phyloP scores from a whole-genome alignment of 2,113 vertebrate species.

The Microtus richardsoni region DNA sequence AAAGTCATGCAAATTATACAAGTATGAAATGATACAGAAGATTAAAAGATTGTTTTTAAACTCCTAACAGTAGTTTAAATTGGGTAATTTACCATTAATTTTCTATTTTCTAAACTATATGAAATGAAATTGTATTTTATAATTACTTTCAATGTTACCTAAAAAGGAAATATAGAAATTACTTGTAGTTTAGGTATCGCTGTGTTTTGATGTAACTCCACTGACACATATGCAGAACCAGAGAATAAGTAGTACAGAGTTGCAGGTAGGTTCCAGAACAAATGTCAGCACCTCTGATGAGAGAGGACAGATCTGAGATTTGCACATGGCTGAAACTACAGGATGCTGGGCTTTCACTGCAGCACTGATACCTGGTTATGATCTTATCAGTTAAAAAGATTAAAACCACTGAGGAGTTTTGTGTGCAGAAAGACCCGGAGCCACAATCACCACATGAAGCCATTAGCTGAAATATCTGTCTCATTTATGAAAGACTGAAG shows the following conservation, averaged over 20 bases:
- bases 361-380: background rate
- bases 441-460: background rate
- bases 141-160: conserved; percentile 48
- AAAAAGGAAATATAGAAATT: conserved; percentile 47
- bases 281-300: background rate
- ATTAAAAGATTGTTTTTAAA: conserved; percentile 59
- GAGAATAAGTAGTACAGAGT: conserved; percentile 26
- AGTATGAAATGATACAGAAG: conserved; percentile 45
- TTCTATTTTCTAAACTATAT: conserved; percentile 61
- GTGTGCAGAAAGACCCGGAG: conserved; percentile 28
- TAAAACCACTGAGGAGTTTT: conserved; percentile 2
- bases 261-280: conserved; percentile 4
- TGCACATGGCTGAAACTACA: background rate
- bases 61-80: conserved; percentile 14
- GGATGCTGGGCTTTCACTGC: background rate
- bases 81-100: conserved; percentile 50
- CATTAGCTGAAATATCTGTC: conserved; percentile 5
- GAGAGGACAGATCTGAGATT: background rate
- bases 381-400: conserved; percentile 21
- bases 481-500: conserved; percentile 52
- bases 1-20: conserved; percentile 52
- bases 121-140: conserved; percentile 63
- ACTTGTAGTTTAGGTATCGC: conserved; percentile 1
- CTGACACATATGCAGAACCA: background rate
- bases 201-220: conserved; percentile 14